Evolutionary conservation across 2,113 vertebrate species (phyloP).

Genomic region (Aspiorhynchus laticeps): DNA sequence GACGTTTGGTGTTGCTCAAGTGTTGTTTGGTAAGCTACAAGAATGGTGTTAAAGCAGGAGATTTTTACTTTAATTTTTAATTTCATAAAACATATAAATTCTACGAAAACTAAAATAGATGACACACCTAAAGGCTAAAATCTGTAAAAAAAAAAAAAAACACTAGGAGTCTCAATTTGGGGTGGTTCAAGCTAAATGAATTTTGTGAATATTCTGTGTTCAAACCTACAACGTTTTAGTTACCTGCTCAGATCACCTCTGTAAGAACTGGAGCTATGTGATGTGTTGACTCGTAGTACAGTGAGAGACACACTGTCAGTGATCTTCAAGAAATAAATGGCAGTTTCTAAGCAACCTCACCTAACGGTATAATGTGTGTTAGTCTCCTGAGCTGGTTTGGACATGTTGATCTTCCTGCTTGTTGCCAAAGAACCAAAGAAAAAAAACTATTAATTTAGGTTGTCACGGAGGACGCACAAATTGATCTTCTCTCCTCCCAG

Average conservation of each 20-base stretch:
- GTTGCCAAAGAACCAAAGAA: conserved; percentile 26
- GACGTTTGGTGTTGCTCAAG: background rate
- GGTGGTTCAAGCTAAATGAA: background rate
- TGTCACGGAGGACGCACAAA: background rate
- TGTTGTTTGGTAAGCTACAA: background rate
- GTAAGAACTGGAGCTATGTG: background rate
- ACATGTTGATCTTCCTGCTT: conserved; percentile 32
- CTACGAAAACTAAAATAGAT: background rate
- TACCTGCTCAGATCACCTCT: background rate
- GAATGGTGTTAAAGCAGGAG: background rate
- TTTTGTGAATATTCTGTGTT: no score
- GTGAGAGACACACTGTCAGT: background rate
- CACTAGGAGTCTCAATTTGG: background rate
- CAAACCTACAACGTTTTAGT: background rate
- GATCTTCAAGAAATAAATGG: conserved; percentile 6
- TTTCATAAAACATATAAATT: background rate
- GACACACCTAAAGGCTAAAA: background rate
- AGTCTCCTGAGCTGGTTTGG: conserved; percentile 27
- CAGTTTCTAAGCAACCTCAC: conserved; percentile 33
- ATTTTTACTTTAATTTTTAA: background rate
- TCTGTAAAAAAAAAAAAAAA: background rate
- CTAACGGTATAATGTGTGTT: conserved; percentile 25
- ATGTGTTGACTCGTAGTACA: background rate
- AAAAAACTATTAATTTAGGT: background rate
- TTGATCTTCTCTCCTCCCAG: background rate